Evolutionary conservation across 1,140 invertebrate species (phyloP), one percentile per base, ranked within the genome.

Genomic region (Cephus cinctus): DNA sequence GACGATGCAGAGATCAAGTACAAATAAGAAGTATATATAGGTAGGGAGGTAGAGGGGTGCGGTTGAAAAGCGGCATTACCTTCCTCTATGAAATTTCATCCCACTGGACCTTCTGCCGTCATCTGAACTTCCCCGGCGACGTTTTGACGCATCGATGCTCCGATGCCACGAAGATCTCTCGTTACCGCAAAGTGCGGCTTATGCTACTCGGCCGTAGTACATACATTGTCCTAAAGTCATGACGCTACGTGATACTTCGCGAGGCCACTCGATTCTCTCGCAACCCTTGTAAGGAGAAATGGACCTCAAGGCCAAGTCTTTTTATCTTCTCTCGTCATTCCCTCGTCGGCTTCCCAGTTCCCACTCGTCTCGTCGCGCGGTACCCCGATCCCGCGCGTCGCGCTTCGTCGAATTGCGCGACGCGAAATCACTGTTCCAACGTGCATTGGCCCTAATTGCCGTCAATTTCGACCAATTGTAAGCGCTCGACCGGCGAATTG

Each of bases 401-500:
- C 39, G 21, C 18, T 44, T 40, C 45, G 47, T 42, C 40, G 27
- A 47, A 57, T 48, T 19, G 52, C 45, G 36, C 52, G 44, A 47
- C 49, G 52, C 27, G 40, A 67, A 74, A 74, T 74, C 70, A 73
- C 67, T 54, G 54, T 61, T 39, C 22, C 41, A 18, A 23, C 46
- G 48, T 40, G 5, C 41, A 27, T 35, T 57, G 54, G 43, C 57
- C 61, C 61, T 66, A 73, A 75, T 75, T 73, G 69, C 39, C 50
- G 55, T 49, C 63, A 73, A 73, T 73, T 73, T 54, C 50, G 45
- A 39, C 43, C 69, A 75, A 75, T 73, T 75, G 61, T n/a, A n/a
- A n/a, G 43, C 49, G 45, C 48, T 41, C 12, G 6, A 15, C 16
- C 38, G 19, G 11, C 47, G 49, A 50, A 39, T 40, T 46, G 21